Base-by-base conservation (phyloP, 2,888 invertebrate genomes). In the Digitonthophagus gazella region DNA sequence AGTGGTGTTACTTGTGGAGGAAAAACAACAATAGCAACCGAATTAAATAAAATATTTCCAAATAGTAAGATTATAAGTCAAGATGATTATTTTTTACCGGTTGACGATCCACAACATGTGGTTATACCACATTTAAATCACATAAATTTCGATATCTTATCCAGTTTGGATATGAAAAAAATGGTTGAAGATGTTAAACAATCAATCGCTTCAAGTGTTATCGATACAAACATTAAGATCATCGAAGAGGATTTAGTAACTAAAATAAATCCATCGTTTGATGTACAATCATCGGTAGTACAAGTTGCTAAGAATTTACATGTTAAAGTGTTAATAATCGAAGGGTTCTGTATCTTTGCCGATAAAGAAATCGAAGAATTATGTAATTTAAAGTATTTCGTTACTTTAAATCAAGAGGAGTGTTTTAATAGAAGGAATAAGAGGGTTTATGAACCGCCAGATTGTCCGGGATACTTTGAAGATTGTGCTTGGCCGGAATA, bases 401-500 rank as follows among this genome's bases (percentile, higher is more conserved):
- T 94, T 70, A 88, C 89, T 57, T 81, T 94, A 76, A 86, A 87
- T 65, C 89, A 87, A 80, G 89, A 89, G 22, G 88, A 89, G 78
- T 93, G 94, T 76, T 83, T 82, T 74, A 75, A 84, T 22, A 85
- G 95, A 16, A 86, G 95, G 71, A 78, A 80, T 28, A 76, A 76
- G 16, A 83, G 93, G 44, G 81, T 84, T n/a, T 97, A 97, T 80
- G 89, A 91, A 66, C 97, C 97, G 15, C 92, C 96, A 0, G 96
- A 97, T 84, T 85, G 91, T 1, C 89, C 89, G 0, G 94, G 95
- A 0, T 97, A 97, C 84, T 96, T 96, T 84, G 94, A 96, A 58
- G 83, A 83, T 73, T 89, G 92, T 78, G 95, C 93, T n/a, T 97
- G 97, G 96, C 96, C 96, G n/a, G 89, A 90, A 78, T 93, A 96